These are phyloP conservation scores for Tetramorium parvispinum DNA, from an alignment of 1,140 invertebrate genomes.

Conservation along the genomic window DNA sequence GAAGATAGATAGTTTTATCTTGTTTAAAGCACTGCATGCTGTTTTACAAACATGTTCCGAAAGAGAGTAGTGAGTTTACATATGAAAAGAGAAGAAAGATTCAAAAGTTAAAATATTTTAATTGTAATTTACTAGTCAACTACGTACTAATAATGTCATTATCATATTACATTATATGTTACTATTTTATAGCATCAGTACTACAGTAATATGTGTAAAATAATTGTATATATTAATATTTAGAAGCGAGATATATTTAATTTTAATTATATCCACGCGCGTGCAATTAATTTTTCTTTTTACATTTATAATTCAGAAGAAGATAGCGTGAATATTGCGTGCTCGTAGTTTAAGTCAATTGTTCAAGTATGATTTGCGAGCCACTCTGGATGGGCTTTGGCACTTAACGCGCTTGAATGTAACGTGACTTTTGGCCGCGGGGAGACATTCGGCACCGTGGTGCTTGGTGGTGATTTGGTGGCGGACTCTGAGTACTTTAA, in stretches of 20 bases:
- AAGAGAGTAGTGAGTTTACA: not conserved
- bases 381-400: constrained; percentile 71
- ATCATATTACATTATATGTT: not conserved
- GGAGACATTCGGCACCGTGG: constrained; percentile 70
- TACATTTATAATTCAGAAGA: not conserved
- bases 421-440: constrained; percentile 61
- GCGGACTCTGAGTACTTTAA: constrained; percentile 84
- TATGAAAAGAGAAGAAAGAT: not conserved
- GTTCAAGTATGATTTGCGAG: constrained; percentile 65
- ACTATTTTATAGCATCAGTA: not conserved
- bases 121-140: constrained; percentile 4
- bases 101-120: not conserved
- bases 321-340: constrained; percentile 10
- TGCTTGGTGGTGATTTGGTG: constrained; percentile 78
- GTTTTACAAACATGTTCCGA: not conserved
- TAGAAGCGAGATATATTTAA: constrained; percentile 13
- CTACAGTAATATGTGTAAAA: not conserved
- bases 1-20: constrained; percentile 15
- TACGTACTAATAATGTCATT: not conserved
- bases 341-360: constrained; percentile 45
- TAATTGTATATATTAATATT: not conserved
- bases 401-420: constrained; percentile 69
- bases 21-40: constrained; percentile 48
- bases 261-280: not conserved
- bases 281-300: constrained; percentile 19